phyloP scores from a whole-genome alignment of 2,888 invertebrate species.

The Morpho helenor region DNA sequence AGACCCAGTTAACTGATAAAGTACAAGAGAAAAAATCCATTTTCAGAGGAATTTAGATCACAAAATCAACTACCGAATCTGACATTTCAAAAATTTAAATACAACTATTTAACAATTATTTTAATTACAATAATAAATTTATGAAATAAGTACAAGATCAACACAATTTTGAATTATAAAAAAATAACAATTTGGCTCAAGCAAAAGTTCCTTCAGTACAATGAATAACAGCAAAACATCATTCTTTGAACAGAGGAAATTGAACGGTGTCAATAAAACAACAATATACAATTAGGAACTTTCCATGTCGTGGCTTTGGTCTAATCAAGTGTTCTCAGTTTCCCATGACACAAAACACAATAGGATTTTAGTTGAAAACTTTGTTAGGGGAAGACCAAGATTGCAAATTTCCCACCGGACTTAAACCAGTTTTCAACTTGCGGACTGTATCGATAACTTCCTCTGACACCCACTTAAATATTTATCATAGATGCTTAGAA shows the following conservation, averaged over 20 bases:
- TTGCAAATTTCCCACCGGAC: conserved; percentile 74
- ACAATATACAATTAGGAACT: conserved; percentile 10
- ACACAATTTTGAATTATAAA: too few relatives aligned
- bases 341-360: conserved; percentile 63
- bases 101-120: too few relatives aligned
- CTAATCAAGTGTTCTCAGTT: conserved; percentile 61
- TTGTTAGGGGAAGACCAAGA: conserved; percentile 74
- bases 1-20: too few relatives aligned
- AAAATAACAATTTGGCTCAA: too few relatives aligned
- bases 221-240: too few relatives aligned
- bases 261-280: background rate
- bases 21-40: too few relatives aligned
- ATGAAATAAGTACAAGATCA: too few relatives aligned
- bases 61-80: too few relatives aligned
- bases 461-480: conserved; percentile 54
- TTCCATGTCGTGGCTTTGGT: conserved; percentile 26
- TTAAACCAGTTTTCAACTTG: conserved; percentile 69
- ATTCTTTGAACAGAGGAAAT: background rate
- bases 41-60: too few relatives aligned
- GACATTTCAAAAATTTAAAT: too few relatives aligned
- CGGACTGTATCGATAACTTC: conserved; percentile 71
- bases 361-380: conserved; percentile 76
- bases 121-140: too few relatives aligned
- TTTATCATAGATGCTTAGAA: conserved; percentile 40
- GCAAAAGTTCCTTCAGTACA: too few relatives aligned